phyloP scores from a whole-genome alignment of 2,888 invertebrate genomes.

The Brachycybe producta region DNA sequence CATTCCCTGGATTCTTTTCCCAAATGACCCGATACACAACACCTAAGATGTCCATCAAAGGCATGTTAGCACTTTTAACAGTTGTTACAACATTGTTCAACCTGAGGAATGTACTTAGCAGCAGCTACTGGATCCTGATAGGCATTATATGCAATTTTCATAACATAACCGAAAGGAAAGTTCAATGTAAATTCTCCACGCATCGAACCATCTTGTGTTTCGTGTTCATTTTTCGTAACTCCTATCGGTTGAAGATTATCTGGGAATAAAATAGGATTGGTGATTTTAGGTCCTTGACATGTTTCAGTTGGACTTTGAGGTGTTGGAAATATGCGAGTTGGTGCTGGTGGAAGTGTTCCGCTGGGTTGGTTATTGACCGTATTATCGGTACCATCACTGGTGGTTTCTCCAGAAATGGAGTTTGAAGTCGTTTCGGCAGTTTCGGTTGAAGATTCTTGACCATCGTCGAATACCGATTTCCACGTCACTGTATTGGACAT shows the following conservation, averaged over 20 bases:
- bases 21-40: too few relatives aligned
- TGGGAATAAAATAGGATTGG: constrained; percentile 7
- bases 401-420: neutral
- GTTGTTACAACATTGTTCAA: neutral
- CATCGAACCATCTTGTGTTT: constrained; percentile 11
- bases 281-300: too few relatives aligned
- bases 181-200: constrained; percentile 14
- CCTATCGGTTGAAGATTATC: constrained; percentile 9
- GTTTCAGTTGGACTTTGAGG: too few relatives aligned
- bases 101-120: constrained; percentile 10
- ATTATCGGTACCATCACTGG: too few relatives aligned
- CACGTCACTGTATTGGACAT: neutral
- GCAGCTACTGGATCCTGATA: constrained; percentile 15
- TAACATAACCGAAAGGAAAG: constrained; percentile 17
- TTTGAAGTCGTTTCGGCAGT: neutral
- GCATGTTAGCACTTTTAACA: too few relatives aligned
- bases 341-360: too few relatives aligned
- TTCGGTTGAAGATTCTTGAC: too few relatives aligned
- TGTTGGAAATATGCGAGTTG: too few relatives aligned
- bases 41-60: too few relatives aligned
- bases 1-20: too few relatives aligned
- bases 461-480: too few relatives aligned
- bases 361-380: too few relatives aligned
- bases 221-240: constrained; percentile 8
- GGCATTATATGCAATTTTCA: constrained; percentile 15